Percentiles rank a stretch among this genome's conserved stretches.
Evolutionary conservation across 2,797 vertebrate genomes (phyloP).

Genomic region (Hirundo rustica): DNA sequence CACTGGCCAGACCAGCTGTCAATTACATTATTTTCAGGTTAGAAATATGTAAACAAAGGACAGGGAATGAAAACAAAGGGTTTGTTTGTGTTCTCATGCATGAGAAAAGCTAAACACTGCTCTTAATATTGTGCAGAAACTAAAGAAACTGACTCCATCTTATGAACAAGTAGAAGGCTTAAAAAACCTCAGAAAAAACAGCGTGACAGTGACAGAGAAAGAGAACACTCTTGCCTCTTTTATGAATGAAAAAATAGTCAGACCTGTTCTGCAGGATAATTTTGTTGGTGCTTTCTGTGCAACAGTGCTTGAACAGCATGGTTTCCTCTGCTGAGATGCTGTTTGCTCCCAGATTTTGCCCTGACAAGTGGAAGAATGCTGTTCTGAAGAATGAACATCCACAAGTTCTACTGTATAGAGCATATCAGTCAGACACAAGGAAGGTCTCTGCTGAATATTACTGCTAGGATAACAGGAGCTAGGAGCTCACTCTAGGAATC

Average conservation of each 20-base stretch:
- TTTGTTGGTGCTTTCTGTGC: background rate
- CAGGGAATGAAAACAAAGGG: too few species aligned
- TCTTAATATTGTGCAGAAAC: too few species aligned
- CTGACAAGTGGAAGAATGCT: background rate
- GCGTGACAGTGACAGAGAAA: background rate
- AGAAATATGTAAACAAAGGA: too few species aligned
- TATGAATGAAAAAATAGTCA: background rate
- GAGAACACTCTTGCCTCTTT: background rate
- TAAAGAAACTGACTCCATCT: too few species aligned
- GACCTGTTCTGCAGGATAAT: background rate
- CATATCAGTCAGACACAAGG: background rate
- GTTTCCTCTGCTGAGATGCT: background rate
- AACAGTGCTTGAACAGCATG: background rate
- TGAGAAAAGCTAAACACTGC: too few species aligned
- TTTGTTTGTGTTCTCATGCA: too few species aligned
- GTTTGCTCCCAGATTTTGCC: background rate
- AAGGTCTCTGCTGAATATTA: background rate
- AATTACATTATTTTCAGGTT: too few species aligned
- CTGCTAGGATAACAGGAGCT: background rate
- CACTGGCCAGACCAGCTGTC: too few species aligned
- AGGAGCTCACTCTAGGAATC: background rate
- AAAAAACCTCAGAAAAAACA: too few species aligned
- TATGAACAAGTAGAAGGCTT: too few species aligned
- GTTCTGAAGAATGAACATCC: background rate
- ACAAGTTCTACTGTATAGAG: background rate